Base-by-base conservation (phyloP, 2,888 invertebrate species). In the Drosophila greeni region DNA sequence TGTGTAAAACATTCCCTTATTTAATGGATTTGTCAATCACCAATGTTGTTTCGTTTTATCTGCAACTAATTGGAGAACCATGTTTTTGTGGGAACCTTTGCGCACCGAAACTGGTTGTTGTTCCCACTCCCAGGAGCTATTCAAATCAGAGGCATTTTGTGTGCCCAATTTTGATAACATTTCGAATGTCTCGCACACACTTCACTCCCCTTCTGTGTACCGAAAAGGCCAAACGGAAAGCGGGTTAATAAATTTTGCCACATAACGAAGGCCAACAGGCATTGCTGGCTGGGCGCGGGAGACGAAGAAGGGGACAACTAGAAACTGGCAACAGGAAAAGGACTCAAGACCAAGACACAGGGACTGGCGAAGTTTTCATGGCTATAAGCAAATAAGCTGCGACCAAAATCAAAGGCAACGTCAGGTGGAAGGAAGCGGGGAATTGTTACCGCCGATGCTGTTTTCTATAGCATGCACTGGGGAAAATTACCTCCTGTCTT, bases 371-470 rank as follows among this genome's bases (percentile, higher is more conserved):
- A 72, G 70, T 70, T 84, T 78, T 69, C 78, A 73, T 52, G 68
- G 60, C 76, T 68, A 78, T 84, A 84, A 82, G 84, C 69, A 85
- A 81, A 84, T 81, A 81, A 81, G 80, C 80, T 84, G 66, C 64
- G 74, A 20, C 45, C 68, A 79, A 84, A 80, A 84, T 84, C 85
- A 85, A 82, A 85, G 56, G 83, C 62, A 58, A 53, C 36, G 26
- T n/a, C 36, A 56, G 57, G 52, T 49, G 58, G 58, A 47, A 54
- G 42, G 53, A 65, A 57, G 16, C 40, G 49, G 57, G 49, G 37
- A 57, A 62, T 51, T 34, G 59, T 29, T 49, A 45, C 36, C 58
- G 39, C 36, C 53, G 29, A 39, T 52, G 60, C 39, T 72, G 60
- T 51, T 70, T 66, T 48, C n/a, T 57, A 37, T 60, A 52, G 70